Percentiles rank a stretch among this genome's conserved stretches.
These are phyloP conservation scores for Lota lota DNA, from an alignment of 2,113 vertebrate genomes.

Conservation along the genomic window DNA sequence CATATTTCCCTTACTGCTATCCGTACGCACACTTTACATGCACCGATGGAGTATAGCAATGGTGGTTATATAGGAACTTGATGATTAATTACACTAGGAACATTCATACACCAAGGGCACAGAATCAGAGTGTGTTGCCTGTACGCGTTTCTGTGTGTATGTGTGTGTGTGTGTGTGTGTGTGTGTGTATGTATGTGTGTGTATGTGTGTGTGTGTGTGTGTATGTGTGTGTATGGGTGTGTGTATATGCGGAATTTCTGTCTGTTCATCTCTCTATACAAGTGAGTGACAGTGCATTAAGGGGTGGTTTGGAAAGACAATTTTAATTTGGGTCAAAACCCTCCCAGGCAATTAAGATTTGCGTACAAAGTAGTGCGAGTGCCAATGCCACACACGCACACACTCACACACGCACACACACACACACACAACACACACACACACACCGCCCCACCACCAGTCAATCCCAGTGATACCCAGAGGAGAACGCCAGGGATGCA, in stretches of 20 bases:
- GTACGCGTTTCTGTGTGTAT: constrained; percentile 7
- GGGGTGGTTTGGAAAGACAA: constrained; percentile 38
- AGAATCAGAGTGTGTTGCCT: not conserved
- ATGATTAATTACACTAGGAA: constrained; percentile 40
- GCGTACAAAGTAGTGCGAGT: constrained; percentile 19
- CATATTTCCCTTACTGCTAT: constrained; percentile 4
- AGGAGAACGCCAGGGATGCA: constrained; percentile 34
- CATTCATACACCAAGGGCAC: constrained; percentile 5
- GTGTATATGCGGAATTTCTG: not conserved
- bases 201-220: constrained; percentile 4
- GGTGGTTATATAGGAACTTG: not conserved
- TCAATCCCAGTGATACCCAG: constrained; percentile 4
- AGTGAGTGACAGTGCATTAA: constrained; percentile 5
- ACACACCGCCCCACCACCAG: not conserved
- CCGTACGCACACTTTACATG: not conserved
- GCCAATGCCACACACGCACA: not conserved
- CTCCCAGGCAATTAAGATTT: constrained; percentile 40
- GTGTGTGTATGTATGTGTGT: constrained; percentile 1
- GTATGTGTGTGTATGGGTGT: constrained; percentile 6
- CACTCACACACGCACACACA: constrained; percentile 1
- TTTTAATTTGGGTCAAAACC: constrained; percentile 46
- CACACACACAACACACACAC: not conserved
- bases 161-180: not conserved
- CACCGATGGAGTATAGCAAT: constrained; percentile 6
- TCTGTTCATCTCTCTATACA: not conserved